Percentiles rank a stretch among this genome's conserved stretches.
Conservation (phyloP, 2,113 vertebrate genomes). For the Zootoca vivipara region DNA sequence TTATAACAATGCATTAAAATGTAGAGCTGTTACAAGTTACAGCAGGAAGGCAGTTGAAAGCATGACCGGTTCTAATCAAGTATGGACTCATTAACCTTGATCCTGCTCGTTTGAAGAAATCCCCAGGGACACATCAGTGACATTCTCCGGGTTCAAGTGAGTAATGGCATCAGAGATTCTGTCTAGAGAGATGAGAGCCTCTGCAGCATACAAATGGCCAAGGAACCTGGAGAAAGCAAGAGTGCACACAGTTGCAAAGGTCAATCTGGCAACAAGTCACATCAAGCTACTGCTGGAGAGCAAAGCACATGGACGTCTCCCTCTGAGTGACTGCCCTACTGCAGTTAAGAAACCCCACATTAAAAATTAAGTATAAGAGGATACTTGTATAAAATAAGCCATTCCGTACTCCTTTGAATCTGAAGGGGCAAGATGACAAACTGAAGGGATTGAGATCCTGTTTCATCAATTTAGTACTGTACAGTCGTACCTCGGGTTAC, state of each 20-base stretch:
- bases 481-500: no score
- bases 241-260: slow-evolving; percentile 30
- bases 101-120: slow-evolving; percentile 92
- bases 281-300: not conserved
- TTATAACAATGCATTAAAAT: slow-evolving; percentile 33
- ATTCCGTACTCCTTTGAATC: not conserved
- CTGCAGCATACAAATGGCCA: slow-evolving; percentile 96
- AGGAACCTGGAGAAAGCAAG: slow-evolving; percentile 84
- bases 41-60: slow-evolving; percentile 49
- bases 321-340: not conserved
- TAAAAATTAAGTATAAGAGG: not conserved
- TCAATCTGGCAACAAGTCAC: slow-evolving; percentile 12
- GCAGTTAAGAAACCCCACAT: not conserved
- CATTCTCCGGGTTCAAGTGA: slow-evolving; percentile 96
- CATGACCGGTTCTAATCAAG: slow-evolving; percentile 55
- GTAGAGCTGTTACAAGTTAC: slow-evolving; percentile 39
- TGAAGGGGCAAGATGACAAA: not conserved
- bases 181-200: slow-evolving; percentile 98
- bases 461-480: not conserved
- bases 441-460: not conserved
- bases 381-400: not conserved
- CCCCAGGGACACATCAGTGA: slow-evolving; percentile 94
- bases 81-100: slow-evolving; percentile 85
- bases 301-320: not conserved
- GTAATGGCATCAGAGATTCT: slow-evolving; percentile 97